phyloP scores from a whole-genome alignment of 2,113 vertebrate genomes.

The Grallaria varia region DNA sequence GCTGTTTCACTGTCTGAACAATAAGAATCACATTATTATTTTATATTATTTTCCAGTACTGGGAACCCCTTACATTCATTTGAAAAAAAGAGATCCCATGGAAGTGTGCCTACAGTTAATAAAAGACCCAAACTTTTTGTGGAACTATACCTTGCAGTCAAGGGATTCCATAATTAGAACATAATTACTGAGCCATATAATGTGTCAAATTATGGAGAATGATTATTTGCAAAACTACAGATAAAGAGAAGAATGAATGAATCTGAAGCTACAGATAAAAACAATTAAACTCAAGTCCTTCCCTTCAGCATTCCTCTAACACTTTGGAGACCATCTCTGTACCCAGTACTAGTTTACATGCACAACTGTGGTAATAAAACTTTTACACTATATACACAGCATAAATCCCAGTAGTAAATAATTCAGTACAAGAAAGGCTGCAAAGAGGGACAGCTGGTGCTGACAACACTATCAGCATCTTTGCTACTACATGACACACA shows the following conservation, averaged over 20 bases:
- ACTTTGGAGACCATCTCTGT: constrained; percentile 15
- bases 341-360: neutral
- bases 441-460: constrained; percentile 48
- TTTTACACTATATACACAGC: constrained; percentile 15
- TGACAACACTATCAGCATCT: constrained; percentile 26
- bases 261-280: constrained; percentile 53
- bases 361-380: constrained; percentile 27
- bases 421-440: constrained; percentile 30
- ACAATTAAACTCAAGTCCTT: constrained; percentile 40
- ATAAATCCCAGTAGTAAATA: constrained; percentile 62
- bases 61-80: neutral
- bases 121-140: neutral
- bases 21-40: neutral
- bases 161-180: constrained; percentile 44
- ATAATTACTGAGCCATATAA: constrained; percentile 48
- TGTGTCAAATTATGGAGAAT: constrained; percentile 46
- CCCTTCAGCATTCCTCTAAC: constrained; percentile 11
- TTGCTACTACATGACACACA: constrained; percentile 23
- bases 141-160: constrained; percentile 23
- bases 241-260: constrained; percentile 39
- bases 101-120: neutral
- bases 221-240: constrained; percentile 47
- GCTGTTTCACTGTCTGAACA: neutral
- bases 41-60: neutral
- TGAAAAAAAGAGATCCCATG: neutral